A percentile compares a stretch with the other conserved stretches of the same genome.
phyloP scores from a whole-genome alignment of 2,888 invertebrate genomes.

The Chalcis sispes region DNA sequence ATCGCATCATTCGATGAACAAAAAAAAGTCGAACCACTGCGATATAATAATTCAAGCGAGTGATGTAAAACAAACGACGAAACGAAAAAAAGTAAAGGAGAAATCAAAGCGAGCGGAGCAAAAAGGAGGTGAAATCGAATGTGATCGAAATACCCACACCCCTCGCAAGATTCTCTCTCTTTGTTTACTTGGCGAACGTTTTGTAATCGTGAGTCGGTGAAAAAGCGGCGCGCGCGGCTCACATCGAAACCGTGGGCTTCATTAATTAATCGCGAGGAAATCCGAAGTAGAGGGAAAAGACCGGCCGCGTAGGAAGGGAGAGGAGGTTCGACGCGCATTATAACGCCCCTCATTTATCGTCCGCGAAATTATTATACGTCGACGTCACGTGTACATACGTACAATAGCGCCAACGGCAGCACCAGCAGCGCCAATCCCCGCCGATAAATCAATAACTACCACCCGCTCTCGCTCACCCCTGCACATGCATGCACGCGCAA shows the following conservation, averaged over 20 bases:
- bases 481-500: too few species aligned
- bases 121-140: too few species aligned
- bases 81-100: not conserved
- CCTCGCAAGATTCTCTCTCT: not conserved
- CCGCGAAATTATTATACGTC: conserved; percentile 58
- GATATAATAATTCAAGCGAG: too few species aligned
- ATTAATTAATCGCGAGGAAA: conserved; percentile 57
- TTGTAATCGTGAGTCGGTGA: not conserved
- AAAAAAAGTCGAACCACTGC: too few species aligned
- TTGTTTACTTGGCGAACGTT: too few species aligned
- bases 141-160: conserved; percentile 28
- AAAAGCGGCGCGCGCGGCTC: conserved; percentile 36
- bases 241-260: conserved; percentile 55
- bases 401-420: conserved; percentile 37
- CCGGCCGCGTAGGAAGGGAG: not conserved
- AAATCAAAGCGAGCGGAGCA: too few species aligned
- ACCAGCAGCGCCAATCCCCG: not conserved
- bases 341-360: conserved; percentile 56
- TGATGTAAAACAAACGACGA: not conserved
- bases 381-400: conserved; percentile 54
- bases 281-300: not conserved
- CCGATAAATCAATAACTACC: conserved; percentile 54
- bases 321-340: conserved; percentile 39
- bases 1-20: too few species aligned
- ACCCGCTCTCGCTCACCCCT: conserved; percentile 1